Evolutionary conservation across 2,888 invertebrate genomes (phyloP).

Genomic region (Ischnura elegans): DNA sequence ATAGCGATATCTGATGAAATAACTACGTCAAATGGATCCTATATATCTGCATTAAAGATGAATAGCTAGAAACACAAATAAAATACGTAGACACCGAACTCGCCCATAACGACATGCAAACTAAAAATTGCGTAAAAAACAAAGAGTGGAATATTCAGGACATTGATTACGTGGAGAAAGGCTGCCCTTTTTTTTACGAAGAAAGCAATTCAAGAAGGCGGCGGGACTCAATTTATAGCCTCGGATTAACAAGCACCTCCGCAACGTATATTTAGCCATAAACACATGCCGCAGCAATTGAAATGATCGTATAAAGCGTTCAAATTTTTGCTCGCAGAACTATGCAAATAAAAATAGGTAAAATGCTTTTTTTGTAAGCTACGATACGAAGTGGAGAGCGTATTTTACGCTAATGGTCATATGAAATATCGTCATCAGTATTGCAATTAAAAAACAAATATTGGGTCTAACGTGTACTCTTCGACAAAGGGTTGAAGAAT

Average conservation of each 20-base stretch:
- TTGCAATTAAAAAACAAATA: no score
- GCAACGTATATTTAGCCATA: neutral
- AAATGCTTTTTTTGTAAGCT: no score
- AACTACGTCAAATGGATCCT: neutral
- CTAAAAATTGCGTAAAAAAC: neutral
- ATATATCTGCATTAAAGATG: neutral
- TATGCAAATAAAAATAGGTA: no score
- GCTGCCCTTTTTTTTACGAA: neutral
- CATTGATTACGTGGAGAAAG: neutral
- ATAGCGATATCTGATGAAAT: neutral
- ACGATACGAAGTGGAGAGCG: no score
- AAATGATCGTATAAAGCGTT: neutral
- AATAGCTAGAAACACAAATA: neutral
- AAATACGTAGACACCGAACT: neutral
- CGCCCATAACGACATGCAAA: neutral
- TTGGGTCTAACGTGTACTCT: no score
- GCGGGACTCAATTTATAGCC: constrained; percentile 27
- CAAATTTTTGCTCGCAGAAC: no score
- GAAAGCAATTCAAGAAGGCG: neutral
- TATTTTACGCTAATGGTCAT: no score
- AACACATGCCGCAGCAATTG: neutral
- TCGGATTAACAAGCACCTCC: neutral
- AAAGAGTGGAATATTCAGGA: neutral
- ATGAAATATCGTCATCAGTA: no score
- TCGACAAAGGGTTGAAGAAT: no score